Evolutionary conservation across 2,888 invertebrate species (phyloP).

Genomic region (Ligdia adustata): DNA sequence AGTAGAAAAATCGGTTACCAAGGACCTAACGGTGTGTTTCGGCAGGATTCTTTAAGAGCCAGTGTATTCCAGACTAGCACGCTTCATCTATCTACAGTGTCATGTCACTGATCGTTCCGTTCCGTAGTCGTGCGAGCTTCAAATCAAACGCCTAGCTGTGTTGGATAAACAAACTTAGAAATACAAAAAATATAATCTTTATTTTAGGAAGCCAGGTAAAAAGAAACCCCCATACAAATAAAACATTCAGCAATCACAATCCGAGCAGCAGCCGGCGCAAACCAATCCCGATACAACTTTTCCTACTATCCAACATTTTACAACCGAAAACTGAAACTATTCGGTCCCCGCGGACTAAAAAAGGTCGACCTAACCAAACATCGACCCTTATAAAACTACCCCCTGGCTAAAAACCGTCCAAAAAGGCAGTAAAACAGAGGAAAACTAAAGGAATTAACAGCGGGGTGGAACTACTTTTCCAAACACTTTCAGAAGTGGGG

Average conservation of each 20-base stretch:
- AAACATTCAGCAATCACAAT: conserved; percentile 5
- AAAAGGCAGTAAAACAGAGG: conserved; percentile 83
- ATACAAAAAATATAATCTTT: too few relatives aligned
- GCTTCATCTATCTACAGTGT: too few relatives aligned
- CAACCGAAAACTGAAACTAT: conserved; percentile 71
- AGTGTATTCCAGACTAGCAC: too few relatives aligned
- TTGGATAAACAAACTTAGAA: too few relatives aligned
- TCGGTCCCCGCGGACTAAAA: conserved; percentile 71
- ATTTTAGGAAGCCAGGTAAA: too few relatives aligned
- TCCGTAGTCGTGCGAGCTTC: too few relatives aligned
- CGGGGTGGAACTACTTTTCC: conserved; percentile 78
- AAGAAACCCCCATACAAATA: background rate
- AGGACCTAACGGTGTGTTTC: too few relatives aligned
- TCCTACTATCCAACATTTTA: conserved; percentile 68
- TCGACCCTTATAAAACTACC: conserved; percentile 78
- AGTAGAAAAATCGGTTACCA: too few relatives aligned
- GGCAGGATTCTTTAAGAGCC: too few relatives aligned
- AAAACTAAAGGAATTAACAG: conserved; percentile 83
- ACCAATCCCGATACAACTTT: conserved; percentile 55
- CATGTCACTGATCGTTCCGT: too few relatives aligned
- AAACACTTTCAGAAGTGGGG: conserved; percentile 69
- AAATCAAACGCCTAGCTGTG: too few relatives aligned
- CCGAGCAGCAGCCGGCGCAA: conserved; percentile 34
- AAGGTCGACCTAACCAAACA: conserved; percentile 83
- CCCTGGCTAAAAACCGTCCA: conserved; percentile 73